Conservation (phyloP, 2,797 vertebrate species). For the Sebastes flavidus region DNA sequence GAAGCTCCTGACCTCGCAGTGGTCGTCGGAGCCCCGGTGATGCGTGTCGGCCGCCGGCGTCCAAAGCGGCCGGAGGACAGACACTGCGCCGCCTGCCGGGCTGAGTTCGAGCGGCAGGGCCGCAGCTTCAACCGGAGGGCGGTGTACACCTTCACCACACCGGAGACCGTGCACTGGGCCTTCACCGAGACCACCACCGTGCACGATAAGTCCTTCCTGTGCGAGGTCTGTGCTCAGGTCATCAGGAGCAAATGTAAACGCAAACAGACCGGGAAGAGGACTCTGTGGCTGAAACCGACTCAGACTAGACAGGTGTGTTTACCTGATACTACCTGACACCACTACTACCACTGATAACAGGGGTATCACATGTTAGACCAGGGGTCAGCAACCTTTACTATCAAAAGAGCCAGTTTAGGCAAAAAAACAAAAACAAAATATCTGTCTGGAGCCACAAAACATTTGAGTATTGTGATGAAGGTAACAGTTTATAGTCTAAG, state of each 20-base stretch:
- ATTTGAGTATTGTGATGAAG: too few species aligned
- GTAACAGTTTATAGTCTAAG: too few species aligned
- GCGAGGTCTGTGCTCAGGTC: constrained; percentile 69
- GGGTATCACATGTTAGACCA: too few species aligned
- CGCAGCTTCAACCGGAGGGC: constrained; percentile 72
- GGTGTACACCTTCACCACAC: constrained; percentile 70
- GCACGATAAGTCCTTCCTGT: constrained; percentile 64
- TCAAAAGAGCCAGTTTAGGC: too few species aligned
- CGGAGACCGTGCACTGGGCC: constrained; percentile 65
- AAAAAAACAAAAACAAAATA: too few species aligned
- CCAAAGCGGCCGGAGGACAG: constrained; percentile 47
- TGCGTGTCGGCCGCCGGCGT: neutral
- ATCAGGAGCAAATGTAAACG: constrained; percentile 59
- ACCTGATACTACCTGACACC: too few species aligned
- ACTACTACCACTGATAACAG: too few species aligned
- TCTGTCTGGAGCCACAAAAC: too few species aligned
- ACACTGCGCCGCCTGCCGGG: constrained; percentile 55
- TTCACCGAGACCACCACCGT: constrained; percentile 48
- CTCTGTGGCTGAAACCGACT: constrained; percentile 61
- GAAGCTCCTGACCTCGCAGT: fast-evolving
- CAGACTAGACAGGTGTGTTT: constrained; percentile 36
- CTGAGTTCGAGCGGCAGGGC: constrained; percentile 65
- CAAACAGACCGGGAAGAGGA: constrained; percentile 50
- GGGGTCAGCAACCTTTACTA: too few species aligned
- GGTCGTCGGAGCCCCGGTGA: too few species aligned